Evolutionary conservation across 2,888 invertebrate genomes (phyloP).

Genomic region (Standfussiana lucernea): DNA sequence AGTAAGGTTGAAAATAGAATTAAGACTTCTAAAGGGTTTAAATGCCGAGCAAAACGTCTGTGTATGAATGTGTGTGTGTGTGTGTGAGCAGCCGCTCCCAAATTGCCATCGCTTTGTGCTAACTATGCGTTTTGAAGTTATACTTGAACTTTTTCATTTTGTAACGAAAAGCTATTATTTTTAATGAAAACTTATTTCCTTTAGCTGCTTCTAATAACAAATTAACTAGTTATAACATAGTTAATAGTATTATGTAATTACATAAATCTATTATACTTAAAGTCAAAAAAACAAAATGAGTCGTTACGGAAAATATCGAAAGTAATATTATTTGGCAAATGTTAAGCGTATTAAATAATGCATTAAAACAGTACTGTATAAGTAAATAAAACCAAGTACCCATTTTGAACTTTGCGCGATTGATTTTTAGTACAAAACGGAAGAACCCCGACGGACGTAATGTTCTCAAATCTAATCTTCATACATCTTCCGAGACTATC

Average conservation of each 20-base stretch:
- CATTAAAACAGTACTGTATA: neutral
- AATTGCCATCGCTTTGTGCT: constrained; percentile 63
- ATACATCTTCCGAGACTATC: constrained; percentile 56
- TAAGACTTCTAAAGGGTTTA: constrained; percentile 46
- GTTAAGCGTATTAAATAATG: neutral
- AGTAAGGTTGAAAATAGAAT: constrained; percentile 70
- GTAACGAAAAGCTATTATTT: constrained; percentile 51
- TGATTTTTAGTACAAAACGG: constrained; percentile 41
- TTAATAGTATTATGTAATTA: neutral
- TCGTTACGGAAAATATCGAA: neutral
- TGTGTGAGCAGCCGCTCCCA: constrained; percentile 52
- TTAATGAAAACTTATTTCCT: constrained; percentile 38
- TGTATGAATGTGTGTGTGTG: constrained; percentile 29
- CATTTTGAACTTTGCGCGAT: constrained; percentile 27
- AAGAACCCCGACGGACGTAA: constrained; percentile 39
- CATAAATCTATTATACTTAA: neutral
- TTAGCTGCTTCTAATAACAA: constrained; percentile 2
- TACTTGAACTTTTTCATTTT: constrained; percentile 50
- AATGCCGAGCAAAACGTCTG: constrained; percentile 34
- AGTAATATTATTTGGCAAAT: neutral
- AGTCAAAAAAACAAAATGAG: neutral
- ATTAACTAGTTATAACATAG: neutral
- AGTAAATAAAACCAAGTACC: neutral
- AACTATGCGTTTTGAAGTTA: constrained; percentile 54
- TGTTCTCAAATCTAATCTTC: constrained; percentile 53